Evolutionary conservation across 2,113 vertebrate species (phyloP), one percentile per base, ranked within the genome.

Genomic region (Halichoerus grypus): DNA sequence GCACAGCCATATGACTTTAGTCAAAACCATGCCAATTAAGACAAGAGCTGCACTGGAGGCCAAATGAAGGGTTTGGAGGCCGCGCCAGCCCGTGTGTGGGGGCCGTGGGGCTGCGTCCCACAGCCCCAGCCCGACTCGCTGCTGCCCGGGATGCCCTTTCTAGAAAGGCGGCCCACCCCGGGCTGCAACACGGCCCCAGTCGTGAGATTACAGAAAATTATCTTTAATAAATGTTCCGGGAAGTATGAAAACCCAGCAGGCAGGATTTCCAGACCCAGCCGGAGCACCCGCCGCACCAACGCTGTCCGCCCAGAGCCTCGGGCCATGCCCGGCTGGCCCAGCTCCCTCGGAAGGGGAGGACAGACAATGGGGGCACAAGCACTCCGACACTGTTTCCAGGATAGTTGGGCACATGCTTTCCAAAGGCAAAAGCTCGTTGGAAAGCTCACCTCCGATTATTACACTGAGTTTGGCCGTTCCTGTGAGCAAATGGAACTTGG

Each of bases 371-470:
- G 67, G 36, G 51, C 89, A 21, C 21, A 2, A 80, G 5, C 13
- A 39, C 28, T 59, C 31, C 2, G 4, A 7, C 7, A 0, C 4
- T 18, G 26, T 33, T n/a, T 26, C 28, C 7, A 3, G 21, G 36
- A 33, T 2, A 0, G 1, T 0, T 5, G 1, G 21, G 71, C 5
- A 19, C 4, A 10, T 2, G 0, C 67, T 36, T 42, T n/a, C 80
- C 65, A 59, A 65, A 33, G 1, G 36, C 42, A 10, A 33, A 3
- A n/a, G 51, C 9, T 81, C 16, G 0, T 7, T 22, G 57, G 21
- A 55, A 88, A 94, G 53, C 71, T 49, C 63, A 4, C 18, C 53
- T 93, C 63, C 11, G 5, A 19, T 55, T 46, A 12, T 10, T 24
- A 51, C n/a, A 1, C 8, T 11, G 2, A 21, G n/a, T 24, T 72